phyloP scores from a whole-genome alignment of 2,113 vertebrate species.

The Apodemus sylvaticus region DNA sequence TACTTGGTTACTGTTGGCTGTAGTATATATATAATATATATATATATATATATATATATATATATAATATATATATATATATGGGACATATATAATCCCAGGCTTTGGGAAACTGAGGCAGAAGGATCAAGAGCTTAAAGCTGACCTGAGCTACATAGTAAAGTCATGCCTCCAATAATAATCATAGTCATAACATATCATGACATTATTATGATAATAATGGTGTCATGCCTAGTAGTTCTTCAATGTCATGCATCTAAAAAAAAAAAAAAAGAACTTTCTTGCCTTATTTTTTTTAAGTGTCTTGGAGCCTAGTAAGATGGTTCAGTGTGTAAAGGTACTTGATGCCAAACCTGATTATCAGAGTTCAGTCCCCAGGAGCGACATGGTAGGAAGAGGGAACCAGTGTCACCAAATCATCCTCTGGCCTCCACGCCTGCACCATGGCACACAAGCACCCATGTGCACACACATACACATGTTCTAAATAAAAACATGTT shows the following conservation, averaged over 20 bases:
- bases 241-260: conserved; percentile 16
- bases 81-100: background rate
- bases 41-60: no score
- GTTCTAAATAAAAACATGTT: background rate
- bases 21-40: no score
- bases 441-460: background rate
- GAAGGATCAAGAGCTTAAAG: background rate
- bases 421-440: background rate
- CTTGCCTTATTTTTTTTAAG: background rate
- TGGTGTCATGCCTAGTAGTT: conserved; percentile 4
- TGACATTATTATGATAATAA: background rate
- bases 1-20: background rate
- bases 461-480: background rate
- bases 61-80: no score
- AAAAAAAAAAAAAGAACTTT: background rate
- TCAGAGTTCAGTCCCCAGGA: background rate
- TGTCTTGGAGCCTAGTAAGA: background rate
- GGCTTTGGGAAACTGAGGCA: background rate
- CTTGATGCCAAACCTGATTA: background rate
- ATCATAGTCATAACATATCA: background rate
- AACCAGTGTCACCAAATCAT: background rate
- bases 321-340: background rate
- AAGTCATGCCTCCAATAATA: background rate
- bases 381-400: no score
- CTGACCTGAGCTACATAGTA: background rate